Base-by-base conservation (phyloP, 2,888 invertebrate species). In the Drepana falcataria region DNA sequence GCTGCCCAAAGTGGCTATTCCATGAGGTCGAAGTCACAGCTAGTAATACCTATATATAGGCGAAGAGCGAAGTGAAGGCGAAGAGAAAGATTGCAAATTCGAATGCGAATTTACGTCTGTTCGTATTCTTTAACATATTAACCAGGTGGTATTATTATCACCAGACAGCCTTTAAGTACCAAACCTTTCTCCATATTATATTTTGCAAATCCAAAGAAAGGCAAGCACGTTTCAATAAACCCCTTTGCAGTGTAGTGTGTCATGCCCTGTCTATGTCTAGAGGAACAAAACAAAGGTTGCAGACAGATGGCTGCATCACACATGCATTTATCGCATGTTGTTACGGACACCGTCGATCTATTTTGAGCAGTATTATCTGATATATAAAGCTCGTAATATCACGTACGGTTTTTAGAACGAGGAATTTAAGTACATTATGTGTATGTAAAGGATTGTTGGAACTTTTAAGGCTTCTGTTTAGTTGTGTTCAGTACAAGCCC, bases 401-500 rank as follows among this genome's bases (percentile, higher is more conserved):
- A 7, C 33, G 6, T 40, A 41, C 21, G 40, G 2, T 51, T 33
- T 44, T 6, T 44, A 44, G 44, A 44, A 7, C 9, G 44, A 44
- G 9, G 44, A 44, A 44, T 44, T 44, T 34, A 34, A 40, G 40
- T 7, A 51, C 40, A 51, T 7, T 41, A 9, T 51, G 35, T 40
- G 49, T 37, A 37, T 4, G 21, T 40, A 49, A 21, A 40, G 40
- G 49, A 21, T 21, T 49, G 63, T 56, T 64, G 61, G 53, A 44
- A 65, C 60, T 72, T 76, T 55, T 75, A 77, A 70, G 79, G 79
- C 74, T 79, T 79, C 79, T 73, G 71, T 77, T 75, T 78, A 67
- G 67, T 69, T 61, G 67, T 57, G 44, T 47, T 41, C 48, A 4
- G 48, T 47, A 66, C 69, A 59, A 53, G 57, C 56, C 57, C 55